A percentile compares a stretch with the other conserved stretches of the same genome.
Conservation (phyloP, 2,797 vertebrate species). For the Parauchenoglanis punctatus region DNA sequence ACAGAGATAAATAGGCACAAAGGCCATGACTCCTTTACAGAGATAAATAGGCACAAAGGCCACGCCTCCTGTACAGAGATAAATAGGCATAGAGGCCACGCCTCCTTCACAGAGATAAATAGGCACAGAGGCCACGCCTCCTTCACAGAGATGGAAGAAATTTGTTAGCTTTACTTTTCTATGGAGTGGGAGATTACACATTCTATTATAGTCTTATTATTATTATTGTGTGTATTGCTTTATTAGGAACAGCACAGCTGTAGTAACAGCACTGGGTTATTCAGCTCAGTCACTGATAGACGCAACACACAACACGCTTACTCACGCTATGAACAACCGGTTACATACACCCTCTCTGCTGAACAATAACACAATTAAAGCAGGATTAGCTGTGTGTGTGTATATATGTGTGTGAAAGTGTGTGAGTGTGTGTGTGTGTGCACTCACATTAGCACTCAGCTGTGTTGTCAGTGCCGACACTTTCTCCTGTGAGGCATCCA, state of each 20-base stretch:
- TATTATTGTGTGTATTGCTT: neutral
- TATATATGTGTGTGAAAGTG: constrained; percentile 26
- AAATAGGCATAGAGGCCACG: neutral
- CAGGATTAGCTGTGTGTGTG: neutral
- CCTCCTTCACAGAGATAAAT: neutral
- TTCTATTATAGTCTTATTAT: neutral
- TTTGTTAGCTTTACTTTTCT: neutral
- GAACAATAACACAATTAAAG: neutral
- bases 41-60: neutral
- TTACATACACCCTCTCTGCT: constrained; percentile 16
- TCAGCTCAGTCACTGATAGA: constrained; percentile 29
- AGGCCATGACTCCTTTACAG: neutral
- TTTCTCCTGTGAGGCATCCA: constrained; percentile 97
- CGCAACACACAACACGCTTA: constrained; percentile 23
- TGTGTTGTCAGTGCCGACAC: constrained; percentile 97
- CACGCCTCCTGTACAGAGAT: neutral
- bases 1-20: too few relatives aligned
- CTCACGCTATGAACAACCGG: constrained; percentile 40
- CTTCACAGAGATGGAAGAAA: neutral
- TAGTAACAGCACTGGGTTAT: constrained; percentile 15
- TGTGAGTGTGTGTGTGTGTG: constrained; percentile 25
- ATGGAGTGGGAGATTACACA: neutral
- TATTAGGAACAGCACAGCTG: neutral
- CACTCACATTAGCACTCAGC: constrained; percentile 92
- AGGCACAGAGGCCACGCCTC: neutral